Evolutionary conservation across 2,888 invertebrate genomes (phyloP).

Genomic region (Aporophyla nigra): DNA sequence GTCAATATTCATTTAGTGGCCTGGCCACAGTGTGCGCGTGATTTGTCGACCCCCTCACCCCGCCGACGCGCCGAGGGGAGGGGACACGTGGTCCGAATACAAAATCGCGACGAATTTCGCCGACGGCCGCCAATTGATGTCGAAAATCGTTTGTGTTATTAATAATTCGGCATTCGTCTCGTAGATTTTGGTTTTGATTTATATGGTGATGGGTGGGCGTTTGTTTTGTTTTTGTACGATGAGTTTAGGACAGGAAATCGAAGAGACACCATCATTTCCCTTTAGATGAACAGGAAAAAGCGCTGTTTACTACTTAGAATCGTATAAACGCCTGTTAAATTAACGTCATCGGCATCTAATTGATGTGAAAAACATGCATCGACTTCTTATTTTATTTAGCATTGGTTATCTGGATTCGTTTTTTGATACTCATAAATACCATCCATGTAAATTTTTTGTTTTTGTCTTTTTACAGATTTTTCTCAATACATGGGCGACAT

Average conservation of each 20-base stretch:
- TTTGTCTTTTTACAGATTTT: constrained; percentile 81
- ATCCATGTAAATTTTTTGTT: not conserved
- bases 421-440: not conserved
- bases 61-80: constrained; percentile 65
- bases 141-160: constrained; percentile 82
- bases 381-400: too few species aligned
- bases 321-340: not conserved
- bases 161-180: constrained; percentile 80
- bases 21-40: constrained; percentile 78
- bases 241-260: not conserved
- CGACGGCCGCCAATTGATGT: constrained; percentile 73
- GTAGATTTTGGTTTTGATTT: constrained; percentile 68
- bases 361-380: too few species aligned
- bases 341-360: too few species aligned
- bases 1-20: constrained; percentile 89
- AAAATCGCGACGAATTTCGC: constrained; percentile 75
- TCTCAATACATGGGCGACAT: constrained; percentile 88
- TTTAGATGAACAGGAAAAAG: not conserved
- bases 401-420: too few species aligned
- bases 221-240: constrained; percentile 41
- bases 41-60: constrained; percentile 79
- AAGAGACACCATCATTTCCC: not conserved
- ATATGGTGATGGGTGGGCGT: constrained; percentile 58
- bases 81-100: constrained; percentile 79
- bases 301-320: too few species aligned